Conservation (phyloP, 1,140 invertebrate species). For the Ceratina japonica region DNA sequence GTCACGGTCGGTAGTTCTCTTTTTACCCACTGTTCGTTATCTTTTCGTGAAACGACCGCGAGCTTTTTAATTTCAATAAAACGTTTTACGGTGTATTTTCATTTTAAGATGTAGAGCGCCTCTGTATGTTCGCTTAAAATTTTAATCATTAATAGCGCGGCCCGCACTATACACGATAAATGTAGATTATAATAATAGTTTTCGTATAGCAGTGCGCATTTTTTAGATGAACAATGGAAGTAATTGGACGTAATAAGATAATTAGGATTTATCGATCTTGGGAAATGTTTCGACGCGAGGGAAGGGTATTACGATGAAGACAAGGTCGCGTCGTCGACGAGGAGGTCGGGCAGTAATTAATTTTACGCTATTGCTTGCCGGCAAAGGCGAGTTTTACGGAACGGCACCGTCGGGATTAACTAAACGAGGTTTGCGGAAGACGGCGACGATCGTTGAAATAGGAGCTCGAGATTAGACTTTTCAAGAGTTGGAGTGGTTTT, state of each 20-base stretch:
- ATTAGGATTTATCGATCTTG: conserved; percentile 33
- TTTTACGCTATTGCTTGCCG: conserved; percentile 45
- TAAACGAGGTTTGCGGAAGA: conserved; percentile 38
- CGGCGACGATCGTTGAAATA: conserved; percentile 42
- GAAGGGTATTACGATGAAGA: conserved; percentile 8
- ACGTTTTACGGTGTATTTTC: not conserved
- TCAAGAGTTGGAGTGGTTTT: conserved; percentile 34
- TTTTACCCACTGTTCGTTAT: not conserved
- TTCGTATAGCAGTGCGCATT: no score
- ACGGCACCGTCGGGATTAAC: conserved; percentile 39
- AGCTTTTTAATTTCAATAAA: not conserved
- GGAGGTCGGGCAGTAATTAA: conserved; percentile 38
- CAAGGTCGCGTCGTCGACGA: not conserved
- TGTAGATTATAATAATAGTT: no score
- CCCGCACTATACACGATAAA: no score
- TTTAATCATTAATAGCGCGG: conserved; percentile 18
- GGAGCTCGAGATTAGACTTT: conserved; percentile 44
- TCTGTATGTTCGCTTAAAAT: not conserved
- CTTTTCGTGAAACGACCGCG: not conserved
- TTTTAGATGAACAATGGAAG: conserved; percentile 1
- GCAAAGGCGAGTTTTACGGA: conserved; percentile 47
- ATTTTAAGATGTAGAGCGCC: not conserved
- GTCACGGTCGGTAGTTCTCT: not conserved
- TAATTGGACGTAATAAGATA: conserved; percentile 35
- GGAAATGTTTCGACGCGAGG: not conserved